Evolutionary conservation across 2,113 vertebrate species (phyloP).

Genomic region (Peromyscus maniculatus): DNA sequence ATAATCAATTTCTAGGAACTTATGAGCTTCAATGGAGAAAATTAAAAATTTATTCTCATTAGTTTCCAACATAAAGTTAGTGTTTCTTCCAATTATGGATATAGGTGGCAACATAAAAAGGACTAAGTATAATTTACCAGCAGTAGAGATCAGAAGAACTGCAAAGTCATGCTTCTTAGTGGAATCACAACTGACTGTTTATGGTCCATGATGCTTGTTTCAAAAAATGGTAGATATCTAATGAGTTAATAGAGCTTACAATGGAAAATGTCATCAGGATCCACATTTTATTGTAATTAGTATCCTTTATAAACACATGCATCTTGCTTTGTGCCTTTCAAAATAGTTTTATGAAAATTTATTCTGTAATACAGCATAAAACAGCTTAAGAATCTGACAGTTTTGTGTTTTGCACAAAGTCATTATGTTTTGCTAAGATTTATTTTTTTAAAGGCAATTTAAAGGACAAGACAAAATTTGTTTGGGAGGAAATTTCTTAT

Average conservation of each 20-base stretch:
- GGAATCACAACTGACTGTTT: neutral
- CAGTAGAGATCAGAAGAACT: neutral
- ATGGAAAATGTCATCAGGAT: neutral
- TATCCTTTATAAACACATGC: neutral
- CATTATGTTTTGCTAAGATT: neutral
- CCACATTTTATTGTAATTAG: neutral
- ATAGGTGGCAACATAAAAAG: neutral
- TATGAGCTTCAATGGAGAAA: neutral
- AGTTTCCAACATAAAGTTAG: neutral
- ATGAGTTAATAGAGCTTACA: neutral
- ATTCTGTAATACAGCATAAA: neutral
- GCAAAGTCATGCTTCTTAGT: neutral
- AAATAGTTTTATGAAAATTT: conserved; percentile 28
- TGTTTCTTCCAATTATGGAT: neutral
- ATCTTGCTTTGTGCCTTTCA: conserved; percentile 20
- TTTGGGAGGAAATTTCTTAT: neutral
- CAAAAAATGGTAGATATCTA: neutral
- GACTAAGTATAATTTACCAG: neutral
- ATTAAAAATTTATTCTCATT: neutral
- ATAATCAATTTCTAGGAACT: neutral
- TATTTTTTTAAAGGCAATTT: neutral
- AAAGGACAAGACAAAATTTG: neutral
- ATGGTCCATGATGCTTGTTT: neutral
- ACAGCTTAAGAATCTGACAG: neutral
- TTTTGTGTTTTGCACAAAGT: neutral